Percentiles rank a stretch among this genome's conserved stretches.
These are phyloP conservation scores for Drosophila hamatofila DNA, from an alignment of 2,888 invertebrate species.

Conservation along the genomic window DNA sequence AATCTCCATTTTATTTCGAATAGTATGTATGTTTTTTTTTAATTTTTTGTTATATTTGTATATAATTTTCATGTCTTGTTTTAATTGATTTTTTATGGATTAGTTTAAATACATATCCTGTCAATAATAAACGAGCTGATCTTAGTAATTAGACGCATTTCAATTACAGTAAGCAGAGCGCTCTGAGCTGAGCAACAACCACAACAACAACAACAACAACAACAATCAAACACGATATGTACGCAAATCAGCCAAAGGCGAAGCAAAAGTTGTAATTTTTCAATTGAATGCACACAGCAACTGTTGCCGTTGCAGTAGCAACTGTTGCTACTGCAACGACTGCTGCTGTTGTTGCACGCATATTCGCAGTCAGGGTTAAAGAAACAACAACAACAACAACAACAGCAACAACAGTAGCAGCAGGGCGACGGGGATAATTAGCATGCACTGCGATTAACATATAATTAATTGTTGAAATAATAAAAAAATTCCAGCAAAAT, in stretches of 20 bases:
- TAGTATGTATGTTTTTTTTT: neutral
- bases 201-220: slow-evolving; percentile 21
- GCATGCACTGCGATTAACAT: slow-evolving; percentile 82
- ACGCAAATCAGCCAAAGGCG: slow-evolving; percentile 77
- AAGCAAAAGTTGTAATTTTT: slow-evolving; percentile 77
- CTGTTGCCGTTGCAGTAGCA: slow-evolving; percentile 34
- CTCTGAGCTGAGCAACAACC: slow-evolving; percentile 28
- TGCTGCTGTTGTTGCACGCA: slow-evolving; percentile 66
- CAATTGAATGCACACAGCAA: slow-evolving; percentile 75
- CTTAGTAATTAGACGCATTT: slow-evolving; percentile 58
- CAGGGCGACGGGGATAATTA: slow-evolving; percentile 66
- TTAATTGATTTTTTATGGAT: slow-evolving; percentile 30
- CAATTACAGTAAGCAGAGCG: slow-evolving; percentile 39
- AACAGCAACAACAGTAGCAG: slow-evolving; percentile 25
- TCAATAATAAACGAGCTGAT: slow-evolving; percentile 37
- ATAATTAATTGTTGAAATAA: slow-evolving; percentile 76
- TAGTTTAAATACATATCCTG: slow-evolving; percentile 20
- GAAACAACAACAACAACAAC: slow-evolving; percentile 26
- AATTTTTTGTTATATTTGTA: slow-evolving; percentile 1
- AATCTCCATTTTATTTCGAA: neutral
- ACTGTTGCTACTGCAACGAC: slow-evolving; percentile 24
- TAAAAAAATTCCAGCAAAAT: slow-evolving; percentile 42
- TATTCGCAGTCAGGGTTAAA: slow-evolving; percentile 77
- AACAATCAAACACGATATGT: slow-evolving; percentile 62
- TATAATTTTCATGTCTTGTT: slow-evolving; percentile 12